Conservation (phyloP, 2,888 invertebrate species). For the Drosophila pseudotalamancana region DNA sequence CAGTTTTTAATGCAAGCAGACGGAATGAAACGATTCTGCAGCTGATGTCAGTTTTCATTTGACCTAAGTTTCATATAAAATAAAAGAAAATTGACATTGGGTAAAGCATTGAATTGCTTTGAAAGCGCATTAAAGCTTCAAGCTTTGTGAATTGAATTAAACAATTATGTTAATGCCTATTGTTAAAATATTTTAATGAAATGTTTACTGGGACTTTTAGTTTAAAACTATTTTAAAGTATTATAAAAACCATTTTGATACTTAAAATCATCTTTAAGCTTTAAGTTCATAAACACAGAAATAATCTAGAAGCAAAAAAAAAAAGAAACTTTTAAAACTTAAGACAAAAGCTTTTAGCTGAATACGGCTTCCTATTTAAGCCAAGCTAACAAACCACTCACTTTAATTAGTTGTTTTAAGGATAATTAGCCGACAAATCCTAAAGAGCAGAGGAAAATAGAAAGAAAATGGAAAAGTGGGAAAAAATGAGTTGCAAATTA, state of each 20-base stretch:
- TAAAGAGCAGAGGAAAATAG: neutral
- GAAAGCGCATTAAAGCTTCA: constrained; percentile 2
- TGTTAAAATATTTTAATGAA: no score
- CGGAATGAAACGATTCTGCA: neutral
- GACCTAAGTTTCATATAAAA: constrained; percentile 4
- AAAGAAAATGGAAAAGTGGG: neutral
- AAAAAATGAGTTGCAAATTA: neutral
- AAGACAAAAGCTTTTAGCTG: neutral
- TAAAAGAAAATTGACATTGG: neutral
- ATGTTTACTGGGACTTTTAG: no score
- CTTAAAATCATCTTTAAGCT: no score
- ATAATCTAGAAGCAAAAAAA: no score
- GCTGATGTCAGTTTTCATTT: constrained; percentile 26
- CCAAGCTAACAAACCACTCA: neutral
- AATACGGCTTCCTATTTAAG: neutral
- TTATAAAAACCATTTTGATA: no score
- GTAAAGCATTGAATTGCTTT: neutral
- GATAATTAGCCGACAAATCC: constrained; percentile 3
- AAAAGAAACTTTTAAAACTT: no score
- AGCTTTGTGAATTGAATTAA: neutral
- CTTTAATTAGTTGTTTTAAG: neutral
- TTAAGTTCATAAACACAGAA: no score
- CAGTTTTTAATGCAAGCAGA: constrained; percentile 12
- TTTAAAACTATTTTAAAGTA: no score
- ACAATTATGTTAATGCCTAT: neutral